Evolutionary conservation across 2,888 invertebrate species (phyloP), one percentile per base, ranked within the genome.

Genomic region (Dynastes hyllus): DNA sequence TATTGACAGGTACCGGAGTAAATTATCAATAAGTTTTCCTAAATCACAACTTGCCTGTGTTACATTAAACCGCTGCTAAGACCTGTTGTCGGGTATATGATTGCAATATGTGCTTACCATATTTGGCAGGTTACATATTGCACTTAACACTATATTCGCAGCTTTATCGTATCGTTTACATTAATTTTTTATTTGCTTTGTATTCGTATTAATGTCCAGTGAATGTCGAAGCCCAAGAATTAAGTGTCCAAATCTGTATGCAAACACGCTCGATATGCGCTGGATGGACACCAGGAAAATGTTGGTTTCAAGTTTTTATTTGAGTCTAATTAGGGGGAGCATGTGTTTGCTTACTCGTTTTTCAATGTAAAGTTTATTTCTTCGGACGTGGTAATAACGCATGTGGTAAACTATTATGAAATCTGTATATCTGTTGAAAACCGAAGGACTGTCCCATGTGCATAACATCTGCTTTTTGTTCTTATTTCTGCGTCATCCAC

Each of bases 21-120:
- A 58, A 45, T 75, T 58, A 37, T 22, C 40, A 8, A 37, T 9
- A 58, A 40, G 55, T 32, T 71, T 58, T 71, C 37, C 55, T 58
- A 71, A 55, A 40, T 40, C 37, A 55, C 55, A n/a, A 71, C 55
- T 8, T 13, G 63, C 27, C 51, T 29, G 16, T 61, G 11, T 61
- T 61, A n/a, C 58, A 9, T 45, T 61, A 61, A 75, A 61, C 55
- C 45, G 32, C 45, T 63, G 22, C 22, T 61, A 32, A 27, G 29
- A 61, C 22, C 61, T 63, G 50, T 61, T 69, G 50, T 22, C 27
- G 22, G 22, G 37, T 22, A 22, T 55, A 37, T 9, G 58, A 58
- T 16, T 27, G 61, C 22, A 75, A 73, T 75, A n/a, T 75, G 45
- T 63, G 27, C 45, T 61, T 75, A 27, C 73, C 61, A 61, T 61